phyloP scores from a whole-genome alignment of 2,888 invertebrate genomes.

The Trachelus tabidus region DNA sequence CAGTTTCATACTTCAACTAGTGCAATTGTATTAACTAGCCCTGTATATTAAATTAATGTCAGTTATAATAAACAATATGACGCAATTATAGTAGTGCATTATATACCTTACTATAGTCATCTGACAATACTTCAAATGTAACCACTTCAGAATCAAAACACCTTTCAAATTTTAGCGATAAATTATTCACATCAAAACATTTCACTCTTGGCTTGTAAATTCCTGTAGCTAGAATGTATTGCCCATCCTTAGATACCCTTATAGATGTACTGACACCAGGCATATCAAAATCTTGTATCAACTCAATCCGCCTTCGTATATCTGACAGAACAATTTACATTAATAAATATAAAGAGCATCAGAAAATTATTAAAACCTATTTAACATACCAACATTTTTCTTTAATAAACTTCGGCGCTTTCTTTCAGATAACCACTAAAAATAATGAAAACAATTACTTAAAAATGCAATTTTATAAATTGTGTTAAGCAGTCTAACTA shows the following conservation, averaged over 20 bases:
- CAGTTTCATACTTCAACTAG: neutral
- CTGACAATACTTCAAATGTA: conserved; percentile 91
- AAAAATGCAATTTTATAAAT: conserved; percentile 24
- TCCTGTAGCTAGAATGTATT: conserved; percentile 92
- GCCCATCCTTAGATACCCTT: conserved; percentile 88
- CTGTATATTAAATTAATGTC: neutral
- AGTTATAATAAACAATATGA: neutral
- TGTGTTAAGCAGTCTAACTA: neutral
- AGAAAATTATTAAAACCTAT: neutral
- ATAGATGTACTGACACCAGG: conserved; percentile 91
- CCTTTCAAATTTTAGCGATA: conserved; percentile 97
- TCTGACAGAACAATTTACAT: conserved; percentile 67
- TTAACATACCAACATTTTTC: conserved; percentile 79
- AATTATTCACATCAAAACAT: conserved; percentile 95
- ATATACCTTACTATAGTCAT: conserved; percentile 93
- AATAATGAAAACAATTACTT: conserved; percentile 40
- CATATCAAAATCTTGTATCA: conserved; percentile 99
- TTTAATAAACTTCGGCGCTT: conserved; percentile 84
- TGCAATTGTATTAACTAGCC: neutral
- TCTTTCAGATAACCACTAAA: conserved; percentile 87
- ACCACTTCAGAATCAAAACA: conserved; percentile 97
- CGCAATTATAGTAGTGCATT: conserved; percentile 21
- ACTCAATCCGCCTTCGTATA: conserved; percentile 88
- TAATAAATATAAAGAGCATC: conserved; percentile 15
- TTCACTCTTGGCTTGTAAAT: conserved; percentile 96